Percentiles rank a stretch among this genome's conserved stretches.
Evolutionary conservation across 2,888 invertebrate species (phyloP).

Genomic region (Pilophorus perplexus): DNA sequence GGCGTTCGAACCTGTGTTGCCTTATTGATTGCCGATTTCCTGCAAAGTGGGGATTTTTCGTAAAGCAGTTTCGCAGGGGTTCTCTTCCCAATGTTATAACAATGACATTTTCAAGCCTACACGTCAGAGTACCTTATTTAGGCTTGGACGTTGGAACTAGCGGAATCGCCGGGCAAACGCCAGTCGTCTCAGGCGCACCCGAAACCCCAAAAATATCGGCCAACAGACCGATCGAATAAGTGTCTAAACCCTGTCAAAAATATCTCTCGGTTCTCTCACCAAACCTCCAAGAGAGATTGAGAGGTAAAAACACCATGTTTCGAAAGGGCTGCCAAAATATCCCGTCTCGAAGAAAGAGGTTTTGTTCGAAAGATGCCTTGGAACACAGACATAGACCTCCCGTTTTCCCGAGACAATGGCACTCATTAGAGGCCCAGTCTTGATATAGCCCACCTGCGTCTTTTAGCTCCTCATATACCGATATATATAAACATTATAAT

Average conservation of each 20-base stretch:
- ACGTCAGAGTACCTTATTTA: no score
- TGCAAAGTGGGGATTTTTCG: no score
- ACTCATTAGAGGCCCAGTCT: not conserved
- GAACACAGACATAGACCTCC: not conserved
- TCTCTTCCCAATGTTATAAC: no score
- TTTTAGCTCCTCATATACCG: not conserved
- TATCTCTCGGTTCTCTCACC: constrained; percentile 15
- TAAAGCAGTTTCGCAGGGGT: no score
- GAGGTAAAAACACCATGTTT: constrained; percentile 25
- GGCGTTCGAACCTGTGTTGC: no score
- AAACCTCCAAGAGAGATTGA: constrained; percentile 20
- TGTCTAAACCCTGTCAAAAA: constrained; percentile 39
- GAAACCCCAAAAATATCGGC: constrained; percentile 30
- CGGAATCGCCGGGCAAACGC: no score
- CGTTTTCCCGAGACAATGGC: not conserved
- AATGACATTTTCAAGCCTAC: no score
- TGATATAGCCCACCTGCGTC: not conserved
- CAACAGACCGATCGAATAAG: constrained; percentile 38
- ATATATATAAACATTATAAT: not conserved
- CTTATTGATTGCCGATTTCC: no score
- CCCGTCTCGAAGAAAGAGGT: not conserved
- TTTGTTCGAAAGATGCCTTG: constrained; percentile 3
- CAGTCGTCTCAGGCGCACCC: constrained; percentile 1
- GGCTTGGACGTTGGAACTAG: no score
- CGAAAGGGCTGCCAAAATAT: constrained; percentile 13